A percentile compares a stretch with the other conserved stretches of the same genome.
Evolutionary conservation across 2,113 vertebrate genomes (phyloP).

Genomic region (Macquaria australasica): DNA sequence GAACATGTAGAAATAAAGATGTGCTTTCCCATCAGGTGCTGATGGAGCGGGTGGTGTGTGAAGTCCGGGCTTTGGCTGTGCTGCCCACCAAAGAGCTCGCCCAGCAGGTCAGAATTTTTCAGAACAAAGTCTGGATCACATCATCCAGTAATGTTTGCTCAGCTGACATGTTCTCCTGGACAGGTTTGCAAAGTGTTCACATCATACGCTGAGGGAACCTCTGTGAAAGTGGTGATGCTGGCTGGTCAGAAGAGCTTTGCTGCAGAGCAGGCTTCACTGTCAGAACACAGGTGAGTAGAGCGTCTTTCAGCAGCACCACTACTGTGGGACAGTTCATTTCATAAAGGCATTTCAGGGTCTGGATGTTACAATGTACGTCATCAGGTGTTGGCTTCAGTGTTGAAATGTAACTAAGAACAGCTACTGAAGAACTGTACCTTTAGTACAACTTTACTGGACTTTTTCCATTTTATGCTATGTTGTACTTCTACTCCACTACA

Average conservation of each 20-base stretch:
- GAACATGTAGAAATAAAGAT: background rate
- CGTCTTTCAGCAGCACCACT: background rate
- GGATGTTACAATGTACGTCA: background rate
- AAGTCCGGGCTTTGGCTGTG: constrained; percentile 90
- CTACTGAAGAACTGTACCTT: background rate
- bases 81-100: constrained; percentile 97
- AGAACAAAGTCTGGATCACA: background rate
- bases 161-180: background rate
- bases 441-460: background rate
- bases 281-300: constrained; percentile 86
- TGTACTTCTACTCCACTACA: no score
- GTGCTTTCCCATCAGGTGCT: constrained; percentile 83
- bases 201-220: constrained; percentile 87
- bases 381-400: background rate
- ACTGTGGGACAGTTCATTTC: background rate
- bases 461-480: no score
- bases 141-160: background rate
- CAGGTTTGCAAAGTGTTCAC: constrained; percentile 95
- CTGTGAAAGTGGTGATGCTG: constrained; percentile 88
- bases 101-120: constrained; percentile 86
- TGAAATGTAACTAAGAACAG: background rate
- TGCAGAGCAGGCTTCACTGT: constrained; percentile 89
- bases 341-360: background rate
- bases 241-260: constrained; percentile 91
- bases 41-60: constrained; percentile 88